Evolutionary conservation across 2,113 vertebrate genomes (phyloP), one percentile per base, ranked within the genome.

Genomic region (Sardina pilchardus): DNA sequence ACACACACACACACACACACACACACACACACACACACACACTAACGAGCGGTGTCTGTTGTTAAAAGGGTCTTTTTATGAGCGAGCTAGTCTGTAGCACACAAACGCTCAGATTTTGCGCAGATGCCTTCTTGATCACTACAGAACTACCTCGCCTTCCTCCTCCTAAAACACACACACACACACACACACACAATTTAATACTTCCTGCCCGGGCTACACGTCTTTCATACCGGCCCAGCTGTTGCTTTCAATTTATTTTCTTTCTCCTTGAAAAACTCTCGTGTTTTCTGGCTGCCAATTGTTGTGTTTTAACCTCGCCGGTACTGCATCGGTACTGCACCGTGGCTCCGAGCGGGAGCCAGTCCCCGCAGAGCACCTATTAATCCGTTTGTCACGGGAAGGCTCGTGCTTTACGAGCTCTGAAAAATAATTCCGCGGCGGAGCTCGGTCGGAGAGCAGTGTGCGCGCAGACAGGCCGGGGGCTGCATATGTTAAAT

Each of bases 401-500:
- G 56, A 82, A 85, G 86, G 86, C n/a, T n/a, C 85, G 85, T 90
- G 89, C 87, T 87, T 91, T 90, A 88, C 84, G 88, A 90, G 90
- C 89, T 86, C 89, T 90, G 88, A 91, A 89, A 89, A 89, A 91
- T 87, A 85, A 89, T 88, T 88, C 91, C 87, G 83, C 59, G 48
- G 85, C 88, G 47, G 50, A 81, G 83, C 85, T 30, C 87, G 12
- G 80, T 78, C 71, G 12, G 80, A 78, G 34, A 78, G 71, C 47
- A 26, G 88, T 44, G 87, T n/a, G 87, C 75, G 83, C 83, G 80
- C 83, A 88, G 85, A 84, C 87, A 87, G 87, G 83, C 88, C 85
- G 88, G 89, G 81, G 87, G 86, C 88, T 85, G 84, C 88, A 67
- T 87, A 91, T 89, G 90, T 90, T 91, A 90, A 92, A 92, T 89